Base-by-base conservation (phyloP, 2,888 invertebrate genomes). In the Dilophus febrilis region DNA sequence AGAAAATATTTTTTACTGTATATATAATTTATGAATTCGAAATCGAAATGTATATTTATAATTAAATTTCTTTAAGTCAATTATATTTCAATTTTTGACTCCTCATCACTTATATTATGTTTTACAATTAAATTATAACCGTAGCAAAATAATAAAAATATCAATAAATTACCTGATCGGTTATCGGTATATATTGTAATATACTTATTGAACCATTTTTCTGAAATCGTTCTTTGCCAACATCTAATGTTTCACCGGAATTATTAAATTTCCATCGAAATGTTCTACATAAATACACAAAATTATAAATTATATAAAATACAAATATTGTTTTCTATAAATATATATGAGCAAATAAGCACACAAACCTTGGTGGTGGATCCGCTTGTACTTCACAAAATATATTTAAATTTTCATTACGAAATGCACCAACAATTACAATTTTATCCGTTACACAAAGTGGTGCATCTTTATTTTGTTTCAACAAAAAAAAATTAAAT, bases 231-330 rank as follows among this genome's bases (percentile, higher is more conserved):
- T 81, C 82, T 35, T 80, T 73, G 37, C 78, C 77, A 42, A 86
- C 80, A 63, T 87, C 85, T 46, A 84, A 65, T 37, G 84, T 85
- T 65, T 87, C 87, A 4, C 88, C 87, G 11, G 86, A 86, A 66
- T 87, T 87, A 70, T 90, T 90, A 68, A 90, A 88, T 67, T 88
- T 87, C 90, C 90, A 90, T 50, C 83, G 78, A 67, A 90, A 91
- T 55, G 75, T 77, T 51, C 82, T 80, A 41, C 10, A 19, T n/a
- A 36, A 13, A 27, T 14, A 26, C 22, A 35, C 10, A 36, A 11
- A 38, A 22, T 12, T 22, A 16, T 22, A 22, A 22, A 22, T 22
- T 6, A 22, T 22, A 22, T 8, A 22, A 22, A 6, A 22, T 6
- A 22, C 8, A 22, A 22, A 22, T 22, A 22, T 22, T 22, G 8